Percentiles rank a stretch among this genome's conserved stretches.
These are phyloP conservation scores for Canis aureus DNA, from an alignment of 2,113 vertebrate species.

Conservation along the genomic window DNA sequence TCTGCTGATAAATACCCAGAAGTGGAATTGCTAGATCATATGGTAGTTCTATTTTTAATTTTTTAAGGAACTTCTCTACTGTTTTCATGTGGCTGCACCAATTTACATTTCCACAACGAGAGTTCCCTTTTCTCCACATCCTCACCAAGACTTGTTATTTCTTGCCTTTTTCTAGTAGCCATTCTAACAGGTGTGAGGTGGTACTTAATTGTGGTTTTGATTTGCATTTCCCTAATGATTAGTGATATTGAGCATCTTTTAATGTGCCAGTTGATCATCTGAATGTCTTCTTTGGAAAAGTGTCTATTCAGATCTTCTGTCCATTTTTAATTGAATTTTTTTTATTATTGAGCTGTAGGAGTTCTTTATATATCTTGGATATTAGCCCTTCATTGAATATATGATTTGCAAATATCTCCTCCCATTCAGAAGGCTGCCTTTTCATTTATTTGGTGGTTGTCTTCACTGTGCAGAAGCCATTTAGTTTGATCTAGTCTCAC, in stretches of 20 bases:
- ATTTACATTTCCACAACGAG: not conserved
- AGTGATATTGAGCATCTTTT: not conserved
- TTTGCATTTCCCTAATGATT: not conserved
- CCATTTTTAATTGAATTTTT: not conserved
- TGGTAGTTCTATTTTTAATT: not conserved
- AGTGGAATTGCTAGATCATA: not conserved
- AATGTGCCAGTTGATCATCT: not conserved
- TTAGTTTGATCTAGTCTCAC: not conserved
- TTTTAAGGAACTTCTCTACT: not conserved
- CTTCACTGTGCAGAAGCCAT: not conserved
- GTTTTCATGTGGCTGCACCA: not conserved
- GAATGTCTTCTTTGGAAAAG: not conserved
- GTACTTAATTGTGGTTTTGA: not conserved
- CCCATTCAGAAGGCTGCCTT: not conserved
- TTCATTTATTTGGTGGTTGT: not conserved
- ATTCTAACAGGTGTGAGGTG: not conserved
- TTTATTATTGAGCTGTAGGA: not conserved
- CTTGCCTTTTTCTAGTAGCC: not conserved
- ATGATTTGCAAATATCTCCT: not conserved
- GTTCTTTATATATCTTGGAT: not conserved
- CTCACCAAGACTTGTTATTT: not conserved
- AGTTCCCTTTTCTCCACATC: not conserved
- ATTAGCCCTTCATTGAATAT: not conserved
- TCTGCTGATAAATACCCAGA: not conserved
- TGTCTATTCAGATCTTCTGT: not conserved